Evolutionary conservation across 2,797 vertebrate species (phyloP).

Genomic region (Uromys caudimaculatus): DNA sequence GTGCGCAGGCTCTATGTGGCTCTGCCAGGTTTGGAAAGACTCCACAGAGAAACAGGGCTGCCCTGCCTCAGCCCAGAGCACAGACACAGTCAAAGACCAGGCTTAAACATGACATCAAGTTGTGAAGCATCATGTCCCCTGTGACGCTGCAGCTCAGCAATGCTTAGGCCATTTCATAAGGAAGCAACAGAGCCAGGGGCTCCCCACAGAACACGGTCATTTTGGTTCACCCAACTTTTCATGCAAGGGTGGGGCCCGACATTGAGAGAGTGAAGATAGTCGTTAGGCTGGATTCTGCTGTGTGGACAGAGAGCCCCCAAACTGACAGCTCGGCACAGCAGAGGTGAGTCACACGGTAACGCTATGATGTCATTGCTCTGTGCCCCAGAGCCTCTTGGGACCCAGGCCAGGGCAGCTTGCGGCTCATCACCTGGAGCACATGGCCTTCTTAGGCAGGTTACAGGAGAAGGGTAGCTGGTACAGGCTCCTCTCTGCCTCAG

Average conservation of each 20-base stretch:
- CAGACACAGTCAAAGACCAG: background rate
- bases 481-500: background rate
- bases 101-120: fast-evolving
- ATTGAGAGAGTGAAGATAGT: too few species aligned
- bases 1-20: background rate
- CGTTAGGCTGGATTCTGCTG: background rate
- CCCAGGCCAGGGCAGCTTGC: background rate
- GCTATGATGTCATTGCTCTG: fast-evolving
- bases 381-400: background rate
- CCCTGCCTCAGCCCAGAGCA: background rate
- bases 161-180: fast-evolving
- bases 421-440: background rate
- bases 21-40: conserved; percentile 45
- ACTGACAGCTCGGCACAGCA: background rate
- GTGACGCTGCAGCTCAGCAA: background rate
- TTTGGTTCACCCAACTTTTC: background rate
- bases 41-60: background rate
- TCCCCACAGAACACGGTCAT: fast-evolving
- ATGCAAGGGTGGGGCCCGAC: fast-evolving
- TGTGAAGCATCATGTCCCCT: background rate
- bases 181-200: too few species aligned
- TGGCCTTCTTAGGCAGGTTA: background rate
- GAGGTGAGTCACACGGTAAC: background rate
- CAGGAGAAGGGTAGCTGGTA: background rate
- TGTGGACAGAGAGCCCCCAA: background rate